phyloP scores from a whole-genome alignment of 2,113 vertebrate species.

The Xenus cinereus region DNA sequence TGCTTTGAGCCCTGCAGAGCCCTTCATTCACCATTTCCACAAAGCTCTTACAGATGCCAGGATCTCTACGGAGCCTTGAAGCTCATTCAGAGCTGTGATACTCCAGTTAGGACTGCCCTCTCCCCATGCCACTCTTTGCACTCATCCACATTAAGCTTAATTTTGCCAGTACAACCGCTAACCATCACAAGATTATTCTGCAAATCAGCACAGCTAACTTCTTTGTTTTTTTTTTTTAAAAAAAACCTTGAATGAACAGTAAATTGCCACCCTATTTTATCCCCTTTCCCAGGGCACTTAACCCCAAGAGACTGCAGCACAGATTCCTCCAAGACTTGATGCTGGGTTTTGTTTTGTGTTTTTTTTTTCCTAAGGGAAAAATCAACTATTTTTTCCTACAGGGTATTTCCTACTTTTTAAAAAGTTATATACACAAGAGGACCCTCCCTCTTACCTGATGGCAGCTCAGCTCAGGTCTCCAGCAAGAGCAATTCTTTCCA shows the following conservation, averaged over 20 bases:
- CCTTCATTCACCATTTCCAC: not conserved
- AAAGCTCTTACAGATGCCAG: not conserved
- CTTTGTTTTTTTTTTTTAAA: not conserved
- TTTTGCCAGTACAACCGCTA: not conserved
- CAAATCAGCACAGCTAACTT: not conserved
- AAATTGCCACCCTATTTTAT: not conserved
- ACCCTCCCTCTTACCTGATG: not conserved
- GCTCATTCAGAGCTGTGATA: not conserved
- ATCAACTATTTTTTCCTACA: not conserved
- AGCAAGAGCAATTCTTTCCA: rapidly evolving
- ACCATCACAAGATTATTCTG: not conserved
- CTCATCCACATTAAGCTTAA: too few relatives aligned
- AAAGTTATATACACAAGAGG: not conserved
- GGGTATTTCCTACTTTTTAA: not conserved
- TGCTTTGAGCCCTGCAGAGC: not conserved
- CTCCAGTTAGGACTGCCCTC: rapidly evolving
- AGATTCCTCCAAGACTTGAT: not conserved
- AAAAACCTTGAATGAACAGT: rapidly evolving
- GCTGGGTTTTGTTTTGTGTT: not conserved
- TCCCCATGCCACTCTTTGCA: not conserved
- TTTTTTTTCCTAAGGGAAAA: not conserved
- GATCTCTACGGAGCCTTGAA: rapidly evolving
- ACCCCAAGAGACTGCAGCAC: not conserved
- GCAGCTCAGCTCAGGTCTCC: not conserved
- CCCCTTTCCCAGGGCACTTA: not conserved